Percentiles rank a stretch among this genome's conserved stretches.
Conservation (phyloP, 2,888 invertebrate species). For the Adela reaumurella region DNA sequence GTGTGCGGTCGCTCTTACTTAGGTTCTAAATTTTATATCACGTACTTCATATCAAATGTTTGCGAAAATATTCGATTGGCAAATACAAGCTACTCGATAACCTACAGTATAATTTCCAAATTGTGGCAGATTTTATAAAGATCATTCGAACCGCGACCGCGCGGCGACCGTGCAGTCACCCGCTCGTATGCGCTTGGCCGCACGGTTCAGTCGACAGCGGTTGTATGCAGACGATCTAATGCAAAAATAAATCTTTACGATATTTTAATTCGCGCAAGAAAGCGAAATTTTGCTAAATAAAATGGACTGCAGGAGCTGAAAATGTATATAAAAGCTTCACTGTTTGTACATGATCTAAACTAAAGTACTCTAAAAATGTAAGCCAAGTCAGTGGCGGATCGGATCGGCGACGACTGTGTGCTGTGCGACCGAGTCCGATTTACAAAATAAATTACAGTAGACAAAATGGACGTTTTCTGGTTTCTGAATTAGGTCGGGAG, state of each 20-base stretch:
- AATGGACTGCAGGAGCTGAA: slow-evolving; percentile 54
- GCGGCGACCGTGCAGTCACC: no score
- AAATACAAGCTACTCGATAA: not conserved
- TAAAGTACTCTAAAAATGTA: not conserved
- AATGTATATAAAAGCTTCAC: slow-evolving; percentile 54
- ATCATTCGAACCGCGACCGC: no score
- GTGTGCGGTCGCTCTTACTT: no score
- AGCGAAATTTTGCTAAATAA: slow-evolving; percentile 52
- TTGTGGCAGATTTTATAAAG: not conserved
- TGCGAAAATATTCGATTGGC: not conserved
- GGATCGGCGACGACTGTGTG: not conserved
- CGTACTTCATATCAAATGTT: not conserved
- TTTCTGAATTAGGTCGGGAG: slow-evolving; percentile 49
- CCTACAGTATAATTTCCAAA: not conserved
- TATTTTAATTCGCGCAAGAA: slow-evolving; percentile 31
- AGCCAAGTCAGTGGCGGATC: not conserved
- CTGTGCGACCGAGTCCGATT: not conserved
- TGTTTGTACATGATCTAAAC: slow-evolving; percentile 47
- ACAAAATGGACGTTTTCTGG: slow-evolving; percentile 39
- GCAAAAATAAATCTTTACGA: slow-evolving; percentile 40
- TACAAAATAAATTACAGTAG: not conserved
- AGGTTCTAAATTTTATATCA: no score
- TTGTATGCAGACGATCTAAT: not conserved
- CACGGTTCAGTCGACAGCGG: not conserved
- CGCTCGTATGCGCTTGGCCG: not conserved